These are phyloP conservation scores for Rhipidura dahli DNA, from an alignment of 2,113 vertebrate species.

Conservation along the genomic window DNA sequence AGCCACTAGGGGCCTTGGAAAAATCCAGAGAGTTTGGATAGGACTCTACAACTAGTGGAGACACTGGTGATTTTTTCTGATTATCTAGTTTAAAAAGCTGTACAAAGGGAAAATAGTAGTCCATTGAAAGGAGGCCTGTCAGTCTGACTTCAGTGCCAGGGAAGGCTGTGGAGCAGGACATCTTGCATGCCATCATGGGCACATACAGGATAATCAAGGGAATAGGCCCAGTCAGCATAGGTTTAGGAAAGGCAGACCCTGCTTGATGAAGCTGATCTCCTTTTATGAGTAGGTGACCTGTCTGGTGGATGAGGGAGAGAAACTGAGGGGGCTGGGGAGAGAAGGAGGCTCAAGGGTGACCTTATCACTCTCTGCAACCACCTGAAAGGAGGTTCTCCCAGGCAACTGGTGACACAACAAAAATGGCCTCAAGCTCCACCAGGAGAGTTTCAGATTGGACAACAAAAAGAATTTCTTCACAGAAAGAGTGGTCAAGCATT, in stretches of 20 bases:
- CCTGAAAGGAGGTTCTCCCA: neutral
- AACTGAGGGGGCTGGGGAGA: neutral
- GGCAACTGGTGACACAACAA: neutral
- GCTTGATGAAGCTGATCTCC: fast-evolving
- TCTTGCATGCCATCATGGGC: fast-evolving
- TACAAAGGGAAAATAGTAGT: neutral
- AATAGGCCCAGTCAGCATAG: neutral
- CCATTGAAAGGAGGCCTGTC: neutral
- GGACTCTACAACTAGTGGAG: neutral
- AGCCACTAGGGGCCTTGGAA: neutral
- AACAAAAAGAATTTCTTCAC: neutral
- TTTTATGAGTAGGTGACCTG: neutral
- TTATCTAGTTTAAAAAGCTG: neutral
- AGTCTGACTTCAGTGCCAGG: neutral
- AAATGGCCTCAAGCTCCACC: neutral
- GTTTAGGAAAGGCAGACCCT: neutral
- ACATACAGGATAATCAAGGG: neutral
- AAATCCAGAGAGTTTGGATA: neutral
- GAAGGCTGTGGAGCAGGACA: neutral
- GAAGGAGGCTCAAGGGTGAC: neutral
- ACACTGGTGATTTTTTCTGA: neutral
- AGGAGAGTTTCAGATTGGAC: neutral
- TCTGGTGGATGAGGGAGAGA: neutral
- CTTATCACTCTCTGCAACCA: neutral
- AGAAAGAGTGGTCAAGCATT: neutral